Conservation (phyloP, 2,888 invertebrate species). For the Microchrysa polita region DNA sequence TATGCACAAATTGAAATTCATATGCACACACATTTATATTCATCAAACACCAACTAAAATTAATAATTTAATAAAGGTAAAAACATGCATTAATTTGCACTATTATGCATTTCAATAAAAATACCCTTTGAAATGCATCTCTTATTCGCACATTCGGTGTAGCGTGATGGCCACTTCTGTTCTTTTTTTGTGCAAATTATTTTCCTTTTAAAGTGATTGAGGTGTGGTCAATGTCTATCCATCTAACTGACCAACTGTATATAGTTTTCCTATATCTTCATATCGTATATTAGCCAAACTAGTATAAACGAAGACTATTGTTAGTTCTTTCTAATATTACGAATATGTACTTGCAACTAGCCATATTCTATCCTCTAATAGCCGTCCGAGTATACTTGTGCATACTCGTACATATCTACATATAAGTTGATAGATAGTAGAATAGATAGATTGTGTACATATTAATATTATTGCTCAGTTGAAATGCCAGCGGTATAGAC, state of each 20-base stretch:
- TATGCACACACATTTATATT: too few species aligned
- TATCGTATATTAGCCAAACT: constrained; percentile 12
- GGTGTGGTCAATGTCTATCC: constrained; percentile 58
- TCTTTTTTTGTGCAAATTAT: constrained; percentile 62
- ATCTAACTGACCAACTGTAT: neutral
- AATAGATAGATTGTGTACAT: neutral
- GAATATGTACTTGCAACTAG: neutral
- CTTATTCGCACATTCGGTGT: constrained; percentile 52
- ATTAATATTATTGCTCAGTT: too few species aligned
- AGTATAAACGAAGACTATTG: neutral
- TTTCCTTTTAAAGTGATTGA: constrained; percentile 65
- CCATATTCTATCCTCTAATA: neutral
- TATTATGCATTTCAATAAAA: too few species aligned
- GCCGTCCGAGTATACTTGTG: too few species aligned
- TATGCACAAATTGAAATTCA: too few species aligned
- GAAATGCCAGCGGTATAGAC: neutral
- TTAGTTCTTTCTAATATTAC: constrained; percentile 15
- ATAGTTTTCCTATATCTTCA: constrained; percentile 24
- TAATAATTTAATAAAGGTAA: too few species aligned
- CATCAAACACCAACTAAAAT: too few species aligned
- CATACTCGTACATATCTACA: too few species aligned
- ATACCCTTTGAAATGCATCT: neutral
- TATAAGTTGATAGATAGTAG: neutral
- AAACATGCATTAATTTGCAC: too few species aligned
- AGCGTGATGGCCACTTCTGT: constrained; percentile 64